Conservation (phyloP, 2,113 vertebrate species). For the Callopanchax toddi region DNA sequence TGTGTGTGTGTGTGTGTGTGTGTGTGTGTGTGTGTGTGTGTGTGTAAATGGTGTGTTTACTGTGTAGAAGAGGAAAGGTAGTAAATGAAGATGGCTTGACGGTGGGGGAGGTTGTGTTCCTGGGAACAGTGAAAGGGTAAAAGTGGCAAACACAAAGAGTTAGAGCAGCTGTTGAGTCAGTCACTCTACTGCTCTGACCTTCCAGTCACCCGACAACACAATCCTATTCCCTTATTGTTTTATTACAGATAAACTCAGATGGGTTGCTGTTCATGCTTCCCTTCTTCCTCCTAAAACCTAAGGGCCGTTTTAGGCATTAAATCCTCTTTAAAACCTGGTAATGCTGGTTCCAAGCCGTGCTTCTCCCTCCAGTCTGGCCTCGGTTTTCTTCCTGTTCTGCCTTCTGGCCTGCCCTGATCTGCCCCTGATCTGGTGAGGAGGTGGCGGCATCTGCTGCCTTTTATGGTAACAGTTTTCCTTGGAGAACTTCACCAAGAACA, state of each 20-base stretch:
- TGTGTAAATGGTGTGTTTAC: slow-evolving; percentile 8
- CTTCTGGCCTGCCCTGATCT: slow-evolving; percentile 53
- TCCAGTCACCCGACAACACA: slow-evolving; percentile 38
- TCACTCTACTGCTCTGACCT: slow-evolving; percentile 45
- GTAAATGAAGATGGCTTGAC: slow-evolving; percentile 9
- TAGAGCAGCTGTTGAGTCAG: slow-evolving; percentile 63
- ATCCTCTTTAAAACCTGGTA: slow-evolving; percentile 3
- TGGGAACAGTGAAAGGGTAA: slow-evolving; percentile 62
- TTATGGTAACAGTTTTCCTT: slow-evolving; percentile 68
- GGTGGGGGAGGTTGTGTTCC: slow-evolving; percentile 32
- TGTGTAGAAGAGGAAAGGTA: slow-evolving; percentile 30
- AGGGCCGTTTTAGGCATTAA: not conserved
- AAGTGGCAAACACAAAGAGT: slow-evolving; percentile 30
- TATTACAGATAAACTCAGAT: slow-evolving; percentile 31
- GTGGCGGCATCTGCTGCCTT: slow-evolving; percentile 68
- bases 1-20: slow-evolving; percentile 4
- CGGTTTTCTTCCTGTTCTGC: slow-evolving; percentile 40
- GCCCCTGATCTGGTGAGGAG: slow-evolving; percentile 48
- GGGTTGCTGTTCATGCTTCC: slow-evolving; percentile 17
- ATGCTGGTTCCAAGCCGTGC: slow-evolving; percentile 48
- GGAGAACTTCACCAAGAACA: slow-evolving; percentile 63
- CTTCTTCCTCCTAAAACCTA: not conserved
- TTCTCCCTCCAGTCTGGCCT: slow-evolving; percentile 8
- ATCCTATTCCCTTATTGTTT: slow-evolving; percentile 40
- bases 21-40: not conserved